Conservation (phyloP, 1,140 invertebrate genomes). For the Bombus picipes region DNA sequence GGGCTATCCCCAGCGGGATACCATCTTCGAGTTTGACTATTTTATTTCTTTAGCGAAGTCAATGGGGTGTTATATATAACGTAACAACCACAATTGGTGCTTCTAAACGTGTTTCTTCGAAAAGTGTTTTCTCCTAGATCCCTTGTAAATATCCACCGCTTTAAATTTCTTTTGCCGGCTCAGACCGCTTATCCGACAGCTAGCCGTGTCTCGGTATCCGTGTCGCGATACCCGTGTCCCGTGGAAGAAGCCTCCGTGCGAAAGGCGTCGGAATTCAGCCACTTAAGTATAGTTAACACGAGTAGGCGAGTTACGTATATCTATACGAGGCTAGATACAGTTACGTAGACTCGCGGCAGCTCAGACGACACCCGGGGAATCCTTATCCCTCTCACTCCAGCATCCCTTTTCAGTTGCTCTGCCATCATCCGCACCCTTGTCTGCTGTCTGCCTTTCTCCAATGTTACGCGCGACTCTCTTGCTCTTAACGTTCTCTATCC, state of each 20-base stretch:
- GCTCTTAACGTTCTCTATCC: not conserved
- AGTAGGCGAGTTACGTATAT: constrained; percentile 47
- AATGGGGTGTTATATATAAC: no score
- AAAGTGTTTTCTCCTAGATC: not conserved
- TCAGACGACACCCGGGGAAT: constrained; percentile 31
- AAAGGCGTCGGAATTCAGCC: constrained; percentile 46
- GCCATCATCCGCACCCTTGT: not conserved
- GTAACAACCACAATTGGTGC: no score
- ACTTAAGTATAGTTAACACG: constrained; percentile 69
- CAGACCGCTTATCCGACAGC: not conserved
- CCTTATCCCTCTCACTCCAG: constrained; percentile 37
- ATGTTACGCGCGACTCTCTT: not conserved
- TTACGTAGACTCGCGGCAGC: not conserved
- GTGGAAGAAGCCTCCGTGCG: not conserved
- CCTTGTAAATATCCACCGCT: not conserved
- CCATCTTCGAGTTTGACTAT: no score
- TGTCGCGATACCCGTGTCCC: not conserved
- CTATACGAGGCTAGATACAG: not conserved
- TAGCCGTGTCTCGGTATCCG: no score
- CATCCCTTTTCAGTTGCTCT: constrained; percentile 34
- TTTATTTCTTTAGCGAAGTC: no score
- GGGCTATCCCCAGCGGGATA: no score
- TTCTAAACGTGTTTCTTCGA: no score
- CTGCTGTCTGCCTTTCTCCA: not conserved
- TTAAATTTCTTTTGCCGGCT: constrained; percentile 14